phyloP scores from a whole-genome alignment of 2,888 invertebrate species.

The Caenorhabditis sp. region DNA sequence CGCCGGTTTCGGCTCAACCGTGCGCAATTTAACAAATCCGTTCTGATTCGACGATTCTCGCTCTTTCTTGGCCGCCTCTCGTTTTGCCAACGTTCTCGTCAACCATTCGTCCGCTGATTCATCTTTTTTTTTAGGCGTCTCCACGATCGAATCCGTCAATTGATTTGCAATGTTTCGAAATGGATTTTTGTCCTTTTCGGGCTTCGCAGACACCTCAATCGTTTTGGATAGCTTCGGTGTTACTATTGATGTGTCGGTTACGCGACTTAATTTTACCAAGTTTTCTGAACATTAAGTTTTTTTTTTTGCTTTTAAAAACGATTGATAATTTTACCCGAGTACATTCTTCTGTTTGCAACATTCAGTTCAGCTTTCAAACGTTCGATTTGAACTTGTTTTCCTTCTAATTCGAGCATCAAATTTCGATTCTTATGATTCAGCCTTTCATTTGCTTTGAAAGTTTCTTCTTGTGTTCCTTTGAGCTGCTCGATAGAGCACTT shows the following conservation, averaged over 20 bases:
- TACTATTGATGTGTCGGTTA: no score
- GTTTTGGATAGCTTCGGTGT: not conserved
- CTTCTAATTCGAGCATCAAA: not conserved
- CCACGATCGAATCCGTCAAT: no score
- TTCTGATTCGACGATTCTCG: not conserved
- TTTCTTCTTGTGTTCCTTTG: not conserved
- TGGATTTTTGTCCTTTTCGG: not conserved
- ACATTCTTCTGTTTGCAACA: not conserved
- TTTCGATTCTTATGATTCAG: not conserved
- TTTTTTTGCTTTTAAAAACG: not conserved
- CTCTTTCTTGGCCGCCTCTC: not conserved
- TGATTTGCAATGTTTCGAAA: not conserved
- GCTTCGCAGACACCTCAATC: not conserved
- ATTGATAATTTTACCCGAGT: not conserved
- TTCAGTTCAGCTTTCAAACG: not conserved
- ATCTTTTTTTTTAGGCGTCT: not conserved
- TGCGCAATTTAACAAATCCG: not conserved
- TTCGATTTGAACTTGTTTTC: not conserved
- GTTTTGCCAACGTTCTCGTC: not conserved
- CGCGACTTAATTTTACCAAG: no score
- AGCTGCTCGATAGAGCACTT: conserved; percentile 4
- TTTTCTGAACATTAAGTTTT: no score
- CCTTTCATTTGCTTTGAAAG: not conserved
- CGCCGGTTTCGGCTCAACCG: not conserved
- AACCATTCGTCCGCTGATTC: not conserved